Base-by-base conservation (phyloP, 1,140 invertebrate genomes). In the Aphelinus certus region DNA sequence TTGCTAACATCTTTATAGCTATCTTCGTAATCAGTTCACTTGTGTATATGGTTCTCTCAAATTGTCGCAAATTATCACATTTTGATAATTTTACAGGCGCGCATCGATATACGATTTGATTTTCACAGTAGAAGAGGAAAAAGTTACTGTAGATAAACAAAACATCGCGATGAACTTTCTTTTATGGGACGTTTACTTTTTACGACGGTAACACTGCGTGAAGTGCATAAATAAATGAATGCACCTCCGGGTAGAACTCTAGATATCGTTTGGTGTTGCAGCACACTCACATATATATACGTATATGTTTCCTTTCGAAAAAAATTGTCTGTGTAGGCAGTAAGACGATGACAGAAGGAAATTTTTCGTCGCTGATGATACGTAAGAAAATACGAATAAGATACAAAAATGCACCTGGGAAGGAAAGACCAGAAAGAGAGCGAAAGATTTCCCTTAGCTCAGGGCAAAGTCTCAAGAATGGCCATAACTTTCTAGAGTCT, bases 401-500 rank as follows among this genome's bases (percentile, higher is more conserved):
- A 53, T 55, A 66, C 64, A 73, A 73, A 60, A 48, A 60, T 2
- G 26, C 1, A 43, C 10, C 3, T 1, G 10, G 7, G n/a, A 57
- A 57, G 10, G 4, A 49, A 60, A 57, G 26, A 66, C 48, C 7
- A 53, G 26, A 42, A 9, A 60, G 10, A 47, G 46, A n/a, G 48
- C 61, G 45, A 58, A 62, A 62, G 64, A 73, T 73, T 73, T 73
- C 57, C 51, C 65, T 73, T 68, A 68, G 64, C 56, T 73, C 64
- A 47, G 7, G 72, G 65, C 55, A 4, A 61, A 73, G 71, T 62
- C 64, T 62, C 43, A 65, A 68, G 58, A 43, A 68, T 3, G 60
- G 53, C 73, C 58, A 69, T 69, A 69, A 70, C 61, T 75, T 75
- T 70, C 73, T 70, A 75, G 67, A 64, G 56, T 5, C 67, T 65